A percentile compares a stretch with the other conserved stretches of the same genome.
Evolutionary conservation across 2,888 invertebrate species (phyloP).

Genomic region (Hybos culiciformis): DNA sequence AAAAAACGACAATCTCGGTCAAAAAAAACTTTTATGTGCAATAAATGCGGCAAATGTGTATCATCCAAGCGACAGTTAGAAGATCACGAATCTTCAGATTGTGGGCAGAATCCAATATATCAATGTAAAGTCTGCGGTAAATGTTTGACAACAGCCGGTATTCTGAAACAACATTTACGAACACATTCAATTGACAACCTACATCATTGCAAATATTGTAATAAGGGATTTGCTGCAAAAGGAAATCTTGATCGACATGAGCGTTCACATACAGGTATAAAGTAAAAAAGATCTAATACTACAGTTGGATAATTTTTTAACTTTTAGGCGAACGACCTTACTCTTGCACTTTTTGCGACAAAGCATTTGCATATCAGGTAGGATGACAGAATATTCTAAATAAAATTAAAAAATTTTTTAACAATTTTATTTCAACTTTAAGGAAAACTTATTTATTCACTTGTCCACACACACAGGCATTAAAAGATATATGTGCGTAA

Average conservation of each 20-base stretch:
- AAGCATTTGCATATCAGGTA: too few species aligned
- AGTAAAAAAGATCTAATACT: too few species aligned
- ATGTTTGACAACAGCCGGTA: conserved; percentile 34
- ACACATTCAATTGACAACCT: conserved; percentile 31
- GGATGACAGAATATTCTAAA: background rate
- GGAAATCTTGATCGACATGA: conserved; percentile 31
- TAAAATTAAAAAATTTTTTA: background rate
- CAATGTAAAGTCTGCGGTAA: conserved; percentile 34
- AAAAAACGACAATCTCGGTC: too few species aligned
- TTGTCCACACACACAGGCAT: background rate
- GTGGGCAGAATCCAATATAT: conserved; percentile 32
- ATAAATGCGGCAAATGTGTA: conserved; percentile 33
- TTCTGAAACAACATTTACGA: conserved; percentile 35
- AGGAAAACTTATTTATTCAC: background rate
- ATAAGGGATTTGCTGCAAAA: conserved; percentile 29
- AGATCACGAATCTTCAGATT: conserved; percentile 37
- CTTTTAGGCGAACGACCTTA: too few species aligned
- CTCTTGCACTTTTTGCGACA: too few species aligned
- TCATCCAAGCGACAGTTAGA: conserved; percentile 32
- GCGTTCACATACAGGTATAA: conserved; percentile 38
- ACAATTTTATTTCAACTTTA: background rate
- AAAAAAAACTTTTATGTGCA: conserved; percentile 18
- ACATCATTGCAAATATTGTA: conserved; percentile 27
- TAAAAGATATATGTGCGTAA: background rate
- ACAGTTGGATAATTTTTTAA: too few species aligned